A percentile compares a stretch with the other conserved stretches of the same genome.
These are phyloP conservation scores for Megaceryle alcyon DNA, from an alignment of 2,797 vertebrate species.

Conservation along the genomic window DNA sequence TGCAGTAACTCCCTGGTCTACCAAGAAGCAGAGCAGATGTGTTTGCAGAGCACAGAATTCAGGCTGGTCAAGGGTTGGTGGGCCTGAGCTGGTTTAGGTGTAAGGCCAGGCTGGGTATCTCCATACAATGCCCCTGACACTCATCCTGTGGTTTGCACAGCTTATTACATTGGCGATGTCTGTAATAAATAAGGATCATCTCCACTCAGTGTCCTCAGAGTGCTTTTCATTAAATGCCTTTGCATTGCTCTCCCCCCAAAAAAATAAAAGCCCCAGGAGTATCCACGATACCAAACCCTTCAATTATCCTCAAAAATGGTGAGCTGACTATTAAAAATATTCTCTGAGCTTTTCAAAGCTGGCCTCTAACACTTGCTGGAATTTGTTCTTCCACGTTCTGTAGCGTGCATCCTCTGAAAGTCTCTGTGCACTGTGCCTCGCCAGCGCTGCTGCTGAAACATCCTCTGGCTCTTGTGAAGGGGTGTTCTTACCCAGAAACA, in stretches of 20 bases:
- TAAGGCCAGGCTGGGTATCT: not conserved
- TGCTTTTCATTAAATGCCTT: not conserved
- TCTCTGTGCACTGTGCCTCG: not conserved
- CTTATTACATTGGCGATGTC: not conserved
- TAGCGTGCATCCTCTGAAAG: not conserved
- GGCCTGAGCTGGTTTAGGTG: not conserved
- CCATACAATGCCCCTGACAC: fast-evolving
- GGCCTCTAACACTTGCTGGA: not conserved
- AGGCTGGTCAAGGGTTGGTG: not conserved
- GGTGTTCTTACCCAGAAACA: not conserved
- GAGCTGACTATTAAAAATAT: not conserved
- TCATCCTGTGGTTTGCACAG: not conserved
- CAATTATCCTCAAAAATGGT: not conserved
- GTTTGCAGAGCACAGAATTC: not conserved
- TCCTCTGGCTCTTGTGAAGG: not conserved
- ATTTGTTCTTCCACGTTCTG: not conserved
- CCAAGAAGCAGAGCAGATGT: not conserved
- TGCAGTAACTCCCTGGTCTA: not conserved
- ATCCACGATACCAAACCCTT: not conserved
- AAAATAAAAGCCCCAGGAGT: not conserved
- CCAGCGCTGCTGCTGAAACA: not conserved
- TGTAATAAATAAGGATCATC: not conserved
- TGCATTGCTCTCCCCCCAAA: not conserved
- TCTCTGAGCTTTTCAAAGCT: not conserved
- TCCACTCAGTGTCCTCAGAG: not conserved